A percentile compares a stretch with the other conserved stretches of the same genome.
Conservation (phyloP, 2,888 invertebrate species). For the Icerya purchasi region DNA sequence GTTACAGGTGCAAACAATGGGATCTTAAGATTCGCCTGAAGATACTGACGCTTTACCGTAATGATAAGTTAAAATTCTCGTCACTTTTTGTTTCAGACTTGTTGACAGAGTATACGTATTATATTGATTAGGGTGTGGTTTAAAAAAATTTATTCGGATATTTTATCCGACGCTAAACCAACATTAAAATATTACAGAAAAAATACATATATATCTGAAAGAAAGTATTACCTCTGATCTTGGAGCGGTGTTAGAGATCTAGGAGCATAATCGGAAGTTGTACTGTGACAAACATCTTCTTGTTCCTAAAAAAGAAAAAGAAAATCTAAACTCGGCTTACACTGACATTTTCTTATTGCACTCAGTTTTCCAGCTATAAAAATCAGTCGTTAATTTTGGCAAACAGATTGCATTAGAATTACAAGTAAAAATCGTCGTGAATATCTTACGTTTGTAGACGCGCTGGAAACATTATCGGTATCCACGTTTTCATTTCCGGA, state of each 20-base stretch:
- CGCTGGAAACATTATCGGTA: conserved; percentile 12
- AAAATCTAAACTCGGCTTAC: conserved; percentile 2
- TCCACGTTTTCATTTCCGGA: conserved; percentile 21
- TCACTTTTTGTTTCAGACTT: too few relatives aligned
- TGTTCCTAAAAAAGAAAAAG: conserved; percentile 7
- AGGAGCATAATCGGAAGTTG: conserved; percentile 17
- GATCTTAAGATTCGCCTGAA: too few relatives aligned
- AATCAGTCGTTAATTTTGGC: background rate
- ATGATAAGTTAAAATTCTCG: too few relatives aligned
- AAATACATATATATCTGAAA: too few relatives aligned
- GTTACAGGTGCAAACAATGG: too few relatives aligned
- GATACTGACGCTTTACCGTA: too few relatives aligned
- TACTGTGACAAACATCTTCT: conserved; percentile 17
- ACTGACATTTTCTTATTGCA: background rate
- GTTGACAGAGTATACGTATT: too few relatives aligned
- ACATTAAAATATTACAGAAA: too few relatives aligned
- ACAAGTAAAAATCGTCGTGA: too few relatives aligned
- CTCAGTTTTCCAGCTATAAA: background rate
- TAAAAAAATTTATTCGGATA: background rate
- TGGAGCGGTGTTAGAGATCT: conserved; percentile 24
- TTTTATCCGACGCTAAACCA: too few relatives aligned
- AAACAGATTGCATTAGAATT: too few relatives aligned
- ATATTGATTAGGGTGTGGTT: too few relatives aligned
- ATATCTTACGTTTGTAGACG: conserved; percentile 20
- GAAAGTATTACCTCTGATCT: conserved; percentile 21